Percentiles rank a stretch among this genome's conserved stretches.
These are phyloP conservation scores for Drosophila neocordata DNA, from an alignment of 1,140 invertebrate species.

Conservation along the genomic window DNA sequence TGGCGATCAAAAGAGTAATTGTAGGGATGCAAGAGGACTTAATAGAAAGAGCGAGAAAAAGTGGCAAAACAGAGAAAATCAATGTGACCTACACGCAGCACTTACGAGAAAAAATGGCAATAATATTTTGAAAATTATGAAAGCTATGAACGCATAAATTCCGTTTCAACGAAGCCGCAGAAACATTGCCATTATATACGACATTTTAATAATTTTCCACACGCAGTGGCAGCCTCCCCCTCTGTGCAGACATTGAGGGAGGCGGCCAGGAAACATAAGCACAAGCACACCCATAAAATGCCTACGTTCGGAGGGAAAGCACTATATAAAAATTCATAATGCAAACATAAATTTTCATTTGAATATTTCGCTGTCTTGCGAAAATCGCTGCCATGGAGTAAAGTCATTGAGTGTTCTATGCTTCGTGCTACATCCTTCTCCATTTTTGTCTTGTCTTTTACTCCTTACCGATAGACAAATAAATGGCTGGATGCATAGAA, in stretches of 20 bases:
- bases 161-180: constrained; percentile 42
- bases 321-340: constrained; percentile 83
- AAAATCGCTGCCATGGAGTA: constrained; percentile 58
- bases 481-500: constrained; percentile 46
- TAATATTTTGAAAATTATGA: constrained; percentile 80
- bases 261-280: neutral
- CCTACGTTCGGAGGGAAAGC: constrained; percentile 62
- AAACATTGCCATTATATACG: constrained; percentile 75
- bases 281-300: constrained; percentile 67
- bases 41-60: constrained; percentile 38
- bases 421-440: constrained; percentile 2
- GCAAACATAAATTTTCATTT: constrained; percentile 83
- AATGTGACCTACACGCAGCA: constrained; percentile 56
- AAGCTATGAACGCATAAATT: constrained; percentile 80
- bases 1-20: constrained; percentile 26
- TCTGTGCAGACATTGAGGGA: constrained; percentile 9
- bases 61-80: neutral
- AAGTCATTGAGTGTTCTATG: constrained; percentile 2
- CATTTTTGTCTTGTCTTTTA: constrained; percentile 28
- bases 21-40: neutral
- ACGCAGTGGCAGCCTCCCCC: constrained; percentile 55
- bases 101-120: constrained; percentile 66
- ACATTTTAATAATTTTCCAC: constrained; percentile 81
- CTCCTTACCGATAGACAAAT: constrained; percentile 58
- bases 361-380: constrained; percentile 80